Evolutionary conservation across 2,113 vertebrate genomes (phyloP), one percentile per base, ranked within the genome.

Genomic region (Bombycilla garrulus): DNA sequence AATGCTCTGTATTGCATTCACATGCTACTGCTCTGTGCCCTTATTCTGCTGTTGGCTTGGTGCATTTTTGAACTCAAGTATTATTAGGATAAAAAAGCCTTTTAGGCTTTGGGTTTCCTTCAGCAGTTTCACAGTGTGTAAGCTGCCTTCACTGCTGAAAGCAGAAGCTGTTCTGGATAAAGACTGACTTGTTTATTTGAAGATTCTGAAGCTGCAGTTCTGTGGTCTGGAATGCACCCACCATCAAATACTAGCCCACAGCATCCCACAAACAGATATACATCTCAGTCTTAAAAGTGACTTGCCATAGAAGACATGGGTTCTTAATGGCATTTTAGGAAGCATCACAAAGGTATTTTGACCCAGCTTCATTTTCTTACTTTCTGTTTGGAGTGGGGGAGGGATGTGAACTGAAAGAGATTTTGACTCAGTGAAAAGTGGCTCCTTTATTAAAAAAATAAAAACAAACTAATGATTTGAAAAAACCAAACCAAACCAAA

Each of bases 231-330:
- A 23, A 45, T 54, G 28, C 11, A 44, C 3, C 2, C 23, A 58
- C 35, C 2, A 2, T 24, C 58, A 87, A 51, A 71, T 10, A 33
- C 19, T 17, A 67, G 33, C 38, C 31, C 61, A 28, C 6, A 81
- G 35, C 15, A 56, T 51, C 60, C 35, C 5, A 2, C 16, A 45
- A 42, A 80, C 0, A 65, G 24, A 10, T 44, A 8, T 0, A 33
- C 4, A 18, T 42, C 15, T 69, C 54, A 73, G 45, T n/a, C 60
- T 81, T 48, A 45, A 44, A 47, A 82, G 8, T 31, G n/a, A 29
- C 23, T 69, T 77, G 33, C 45, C n/a, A 24, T 6, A 48, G 45
- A 72, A 77, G 40, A 45, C 13, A 31, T 18, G 13, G 33, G 15
- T 13, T 60, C 53, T 76, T 67, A 62, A 38, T 12, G 17, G 11